Evolutionary conservation across 2,888 invertebrate species (phyloP), one percentile per base, ranked within the genome.

Genomic region (Platerodrilus igneus): DNA sequence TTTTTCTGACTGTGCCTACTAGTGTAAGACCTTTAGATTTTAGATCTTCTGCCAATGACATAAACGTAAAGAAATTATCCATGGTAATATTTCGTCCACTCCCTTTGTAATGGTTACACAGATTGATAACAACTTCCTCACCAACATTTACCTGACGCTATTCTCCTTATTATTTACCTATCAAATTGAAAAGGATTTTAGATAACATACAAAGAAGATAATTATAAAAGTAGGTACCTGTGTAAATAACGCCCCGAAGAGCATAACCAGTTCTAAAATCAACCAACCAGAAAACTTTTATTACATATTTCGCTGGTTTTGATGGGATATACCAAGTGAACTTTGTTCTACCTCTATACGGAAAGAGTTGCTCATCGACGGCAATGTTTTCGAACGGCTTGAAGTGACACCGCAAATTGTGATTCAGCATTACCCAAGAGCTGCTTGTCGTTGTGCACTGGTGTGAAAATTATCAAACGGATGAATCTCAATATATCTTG

Each of bases 401-500:
- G 17, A 25, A 28, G 3, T 15, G 10, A 14, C n/a, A 18, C 9
- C 16, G n/a, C n/a, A 27, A 21, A 20, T 34, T 33, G 7, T 14
- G 4, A 34, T 33, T 38, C n/a, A 38, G 17, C 18, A 42, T 32
- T 13, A 13, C 21, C 37, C 37, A 37, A 10, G 37, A 20, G 7
- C 19, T 28, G 11, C 11, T 19, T 7, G 11, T 15, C 37, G 33
- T 15, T 32, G 19, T 7, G 11, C 25, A 11, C 35, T 29, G n/a
- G 31, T 38, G n/a, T 34, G 27, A 4, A 6, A 2, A 15, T 43
- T 30, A 16, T 43, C 35, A 26, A 43, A 43, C 8, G 38, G 11
- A 8, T 37, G 26, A 18, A 27, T 37, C 32, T 23, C 16, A 13
- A 21, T 10, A 31, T 32, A 10, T 14, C 13, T 21, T 36, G 26